Percentiles rank a stretch among this genome's conserved stretches.
Evolutionary conservation across 2,888 invertebrate genomes (phyloP).

Genomic region (Hanleya hanleyi): DNA sequence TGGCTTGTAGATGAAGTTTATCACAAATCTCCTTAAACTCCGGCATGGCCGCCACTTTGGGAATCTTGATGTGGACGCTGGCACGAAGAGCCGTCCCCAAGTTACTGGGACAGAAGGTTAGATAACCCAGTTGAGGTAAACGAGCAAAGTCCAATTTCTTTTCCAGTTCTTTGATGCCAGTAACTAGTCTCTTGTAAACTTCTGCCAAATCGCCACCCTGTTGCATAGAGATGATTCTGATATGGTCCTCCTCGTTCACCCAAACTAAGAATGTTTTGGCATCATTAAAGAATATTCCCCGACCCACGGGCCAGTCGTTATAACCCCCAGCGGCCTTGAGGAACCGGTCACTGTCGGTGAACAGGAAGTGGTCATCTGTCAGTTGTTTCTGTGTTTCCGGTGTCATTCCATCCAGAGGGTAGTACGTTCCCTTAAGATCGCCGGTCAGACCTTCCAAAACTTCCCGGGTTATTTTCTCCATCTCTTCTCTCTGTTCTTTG

Average conservation of each 20-base stretch:
- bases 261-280: no score
- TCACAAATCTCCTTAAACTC: slow-evolving; percentile 87
- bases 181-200: neutral
- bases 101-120: slow-evolving; percentile 89
- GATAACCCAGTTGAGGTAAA: slow-evolving; percentile 81
- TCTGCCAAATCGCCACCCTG: no score
- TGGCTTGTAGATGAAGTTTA: slow-evolving; percentile 84
- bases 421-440: neutral
- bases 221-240: no score
- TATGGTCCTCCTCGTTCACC: no score
- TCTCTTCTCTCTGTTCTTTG: no score
- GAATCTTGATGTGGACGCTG: slow-evolving; percentile 93
- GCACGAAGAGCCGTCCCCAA: slow-evolving; percentile 94
- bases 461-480: neutral
- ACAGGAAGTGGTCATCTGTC: neutral
- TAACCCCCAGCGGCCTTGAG: no score
- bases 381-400: no score
- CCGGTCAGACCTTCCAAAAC: neutral
- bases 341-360: no score
- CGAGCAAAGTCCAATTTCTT: neutral
- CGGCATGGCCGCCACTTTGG: no score
- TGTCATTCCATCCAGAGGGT: no score
- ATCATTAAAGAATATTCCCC: no score
- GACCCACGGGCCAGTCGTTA: no score
- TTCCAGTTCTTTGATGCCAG: slow-evolving; percentile 4